Percentiles rank a stretch among this genome's conserved stretches.
Conservation (phyloP, 2,888 invertebrate genomes). For the Pollenia griseotomentosa region DNA sequence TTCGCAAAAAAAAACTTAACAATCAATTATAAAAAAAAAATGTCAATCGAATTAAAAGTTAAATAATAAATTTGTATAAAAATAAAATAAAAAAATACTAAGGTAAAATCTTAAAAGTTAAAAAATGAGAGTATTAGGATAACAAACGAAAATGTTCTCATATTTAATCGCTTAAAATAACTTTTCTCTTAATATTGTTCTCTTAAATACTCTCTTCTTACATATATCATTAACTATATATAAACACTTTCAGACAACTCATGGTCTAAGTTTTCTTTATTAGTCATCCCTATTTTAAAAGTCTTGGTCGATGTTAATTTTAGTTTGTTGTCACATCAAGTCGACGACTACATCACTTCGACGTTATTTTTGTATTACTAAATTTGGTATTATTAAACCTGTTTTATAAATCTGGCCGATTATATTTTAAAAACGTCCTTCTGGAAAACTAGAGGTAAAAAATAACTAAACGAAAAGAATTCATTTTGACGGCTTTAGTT, state of each 20-base stretch:
- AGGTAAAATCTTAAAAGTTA: conserved; percentile 42
- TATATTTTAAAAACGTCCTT: no score
- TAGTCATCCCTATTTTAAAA: no score
- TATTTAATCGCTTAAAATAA: no score
- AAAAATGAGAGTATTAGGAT: conserved; percentile 45
- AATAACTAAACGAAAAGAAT: no score
- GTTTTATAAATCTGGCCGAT: no score
- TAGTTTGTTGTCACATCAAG: no score
- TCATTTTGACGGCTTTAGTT: no score
- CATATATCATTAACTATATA: conserved; percentile 13
- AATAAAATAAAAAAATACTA: conserved; percentile 42
- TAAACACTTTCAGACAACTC: background rate
- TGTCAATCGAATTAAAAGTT: conserved; percentile 8
- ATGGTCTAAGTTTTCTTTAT: background rate
- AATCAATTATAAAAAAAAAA: conserved; percentile 40
- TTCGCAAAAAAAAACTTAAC: conserved; percentile 26
- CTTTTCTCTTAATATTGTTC: background rate
- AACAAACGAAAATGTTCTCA: background rate
- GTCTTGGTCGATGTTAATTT: no score
- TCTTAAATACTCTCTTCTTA: conserved; percentile 14
- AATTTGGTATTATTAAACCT: no score
- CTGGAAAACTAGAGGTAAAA: no score
- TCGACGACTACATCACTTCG: no score
- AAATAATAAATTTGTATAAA: conserved; percentile 21
- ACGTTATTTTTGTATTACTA: no score